Evolutionary conservation across 2,797 vertebrate genomes (phyloP), one percentile per base, ranked within the genome.

Genomic region (Hyperoplus lanceolatus): DNA sequence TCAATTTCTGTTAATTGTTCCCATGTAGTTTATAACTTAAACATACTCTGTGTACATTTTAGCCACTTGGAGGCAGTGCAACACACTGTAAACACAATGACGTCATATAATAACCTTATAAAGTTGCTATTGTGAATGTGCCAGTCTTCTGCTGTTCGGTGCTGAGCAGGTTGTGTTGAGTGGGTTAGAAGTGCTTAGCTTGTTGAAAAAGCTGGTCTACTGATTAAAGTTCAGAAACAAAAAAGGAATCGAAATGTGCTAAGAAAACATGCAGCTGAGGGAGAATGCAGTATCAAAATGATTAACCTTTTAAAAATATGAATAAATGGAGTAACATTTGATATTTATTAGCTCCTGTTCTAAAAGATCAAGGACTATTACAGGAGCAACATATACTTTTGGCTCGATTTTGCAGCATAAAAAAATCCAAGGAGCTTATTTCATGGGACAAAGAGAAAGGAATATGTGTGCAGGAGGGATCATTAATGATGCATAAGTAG

Each of bases 1-100:
- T 13, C 8, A 51, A 15, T 21, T 63, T 62, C 38, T 42, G 7
- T 63, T 48, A 69, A 18, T 62, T 70, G 39, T 39, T 64, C 8
- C 0, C 18, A 57, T 45, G 15, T 43, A 38, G 2, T 50, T 12
- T 66, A 64, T 21, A 0, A 53, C 42, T 54, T 45, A 36, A 54
- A 49, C 38, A 21, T 41, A 16, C 16, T 0, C 13, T n/a, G 16
- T 16, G 41, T 12, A 8, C 14, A 15, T 16, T 39, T 15, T 49
- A 41, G 10, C 0, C 36, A 9, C 56, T 16, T 51, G 39, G 39
- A 15, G 38, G 14, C 1, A 36, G 7, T 46, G 55, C 53, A 57
- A 50, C 14, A 21, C 54, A 12, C 15, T 46, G 70, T 61, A 18
- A 61, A 59, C 53, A 57, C 21, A 38, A 48, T 46, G 0, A 1